A percentile compares a stretch with the other conserved stretches of the same genome.
Conservation (phyloP, 2,797 vertebrate genomes). For the Dallia pectoralis region DNA sequence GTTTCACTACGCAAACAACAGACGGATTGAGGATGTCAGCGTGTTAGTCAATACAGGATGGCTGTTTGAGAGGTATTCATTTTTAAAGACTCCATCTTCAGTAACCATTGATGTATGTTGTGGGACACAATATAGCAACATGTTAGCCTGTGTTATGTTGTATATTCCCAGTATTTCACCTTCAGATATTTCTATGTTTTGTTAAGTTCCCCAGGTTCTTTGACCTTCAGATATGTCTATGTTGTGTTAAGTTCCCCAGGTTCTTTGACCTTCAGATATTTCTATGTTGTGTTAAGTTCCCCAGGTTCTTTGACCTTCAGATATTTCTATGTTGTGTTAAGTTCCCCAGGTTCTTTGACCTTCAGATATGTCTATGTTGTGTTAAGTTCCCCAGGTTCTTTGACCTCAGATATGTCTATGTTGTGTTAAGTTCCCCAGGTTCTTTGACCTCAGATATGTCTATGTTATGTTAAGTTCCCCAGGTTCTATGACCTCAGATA, state of each 20-base stretch:
- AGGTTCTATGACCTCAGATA: conserved; percentile 56
- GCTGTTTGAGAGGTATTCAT: conserved; percentile 73
- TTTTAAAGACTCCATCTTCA: neutral
- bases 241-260: neutral
- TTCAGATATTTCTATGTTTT: neutral
- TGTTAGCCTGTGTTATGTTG: neutral
- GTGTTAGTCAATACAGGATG: conserved; percentile 69
- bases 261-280: too few relatives aligned
- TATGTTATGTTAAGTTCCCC: conserved; percentile 45
- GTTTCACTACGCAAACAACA: conserved; percentile 75
- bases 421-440: too few relatives aligned
- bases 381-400: neutral
- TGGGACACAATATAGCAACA: neutral
- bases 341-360: conserved; percentile 53
- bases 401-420: too few relatives aligned
- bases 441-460: neutral
- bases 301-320: too few relatives aligned
- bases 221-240: neutral
- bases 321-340: conserved; percentile 28
- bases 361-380: conserved; percentile 49
- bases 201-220: too few relatives aligned
- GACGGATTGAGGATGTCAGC: conserved; percentile 74
- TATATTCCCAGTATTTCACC: too few relatives aligned
- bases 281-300: too few relatives aligned
- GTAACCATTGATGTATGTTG: neutral